Evolutionary conservation across 1,140 invertebrate genomes (phyloP), one percentile per base, ranked within the genome.

Genomic region (Neocloeon triangulifer): DNA sequence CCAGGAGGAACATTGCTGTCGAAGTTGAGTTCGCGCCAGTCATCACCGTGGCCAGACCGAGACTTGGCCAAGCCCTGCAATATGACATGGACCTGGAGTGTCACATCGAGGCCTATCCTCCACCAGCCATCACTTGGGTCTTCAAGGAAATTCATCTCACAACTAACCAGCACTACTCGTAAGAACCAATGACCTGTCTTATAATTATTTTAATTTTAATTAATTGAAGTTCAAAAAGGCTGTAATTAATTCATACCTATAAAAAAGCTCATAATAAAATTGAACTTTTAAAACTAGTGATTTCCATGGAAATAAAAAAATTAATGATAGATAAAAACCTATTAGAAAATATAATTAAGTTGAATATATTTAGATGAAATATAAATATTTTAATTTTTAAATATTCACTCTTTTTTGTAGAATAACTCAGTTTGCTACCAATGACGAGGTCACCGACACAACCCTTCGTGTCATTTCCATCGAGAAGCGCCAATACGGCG

Each of bases 81-180:
- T 89, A 84, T 43, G 80, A 89, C 41, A 85, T 85, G 74, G 82
- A 91, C 46, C 48, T 92, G 34, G 79, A 86, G 43, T 92, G 85
- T 45, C 79, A 85, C 44, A 73, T 91, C 2, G 81, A 88, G 53
- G 82, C 84, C 0, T 91, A 86, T 53, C 85, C 85, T 6, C 77
- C 78, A 12, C 81, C 84, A 4, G 75, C 77, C 1, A 81, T 89
- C 33, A 60, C 65, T 3, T 92, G 85, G 85, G 47, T 78, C 4
- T 86, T 88, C 49, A 77, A 85, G 41, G 73, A 72, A 28, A 54
- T 73, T 14, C 62, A 72, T 34, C 43, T 89, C 4, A 71, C 74
- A 0, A 88, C 86, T 40, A 88, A 86, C 55, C 81, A 88, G 43
- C 80, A 89, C 59, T 81, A 81, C 45, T 61, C 55, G 64, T 64